Percentiles rank a stretch among this genome's conserved stretches.
Evolutionary conservation across 92 coral and sea anemone genomes (phyloP).

Genomic region (Nematostella vectensis): DNA sequence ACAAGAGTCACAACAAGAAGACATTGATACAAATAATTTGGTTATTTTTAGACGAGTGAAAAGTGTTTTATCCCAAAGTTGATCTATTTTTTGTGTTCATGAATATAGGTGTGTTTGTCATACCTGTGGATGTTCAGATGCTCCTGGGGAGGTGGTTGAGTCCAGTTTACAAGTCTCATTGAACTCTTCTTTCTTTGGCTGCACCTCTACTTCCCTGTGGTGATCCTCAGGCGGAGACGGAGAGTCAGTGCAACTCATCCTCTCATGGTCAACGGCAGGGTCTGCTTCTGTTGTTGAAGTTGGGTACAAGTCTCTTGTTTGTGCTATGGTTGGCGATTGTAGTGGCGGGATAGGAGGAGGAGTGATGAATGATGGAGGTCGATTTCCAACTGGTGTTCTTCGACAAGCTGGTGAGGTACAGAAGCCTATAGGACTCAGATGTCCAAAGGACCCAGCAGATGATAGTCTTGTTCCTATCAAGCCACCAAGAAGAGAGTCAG

Average conservation of each 20-base stretch:
- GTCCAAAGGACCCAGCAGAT: constrained; percentile 97
- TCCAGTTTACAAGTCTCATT: constrained; percentile 64
- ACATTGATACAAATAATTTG: too few species aligned
- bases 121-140: constrained; percentile 25
- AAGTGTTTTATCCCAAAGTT: too few species aligned
- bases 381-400: constrained; percentile 33
- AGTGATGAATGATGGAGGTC: constrained; percentile 55
- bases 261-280: constrained; percentile 46
- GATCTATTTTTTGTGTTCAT: too few species aligned
- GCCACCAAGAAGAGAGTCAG: constrained; percentile 87
- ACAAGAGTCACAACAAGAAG: too few species aligned
- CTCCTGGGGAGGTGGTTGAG: constrained; percentile 80
- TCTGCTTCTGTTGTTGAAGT: constrained; percentile 64
- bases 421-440: constrained; percentile 76
- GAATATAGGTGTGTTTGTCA: too few species aligned
- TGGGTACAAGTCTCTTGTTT: constrained; percentile 52
- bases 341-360: constrained; percentile 71
- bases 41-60: too few species aligned
- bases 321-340: constrained; percentile 40
- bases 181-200: constrained; percentile 51
- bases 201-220: constrained; percentile 18
- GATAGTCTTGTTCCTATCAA: constrained; percentile 75
- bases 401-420: constrained; percentile 65
- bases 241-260: constrained; percentile 57
- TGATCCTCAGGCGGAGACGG: constrained; percentile 22